Conservation (phyloP, 2,888 invertebrate genomes). For the Diogma glabrata region DNA sequence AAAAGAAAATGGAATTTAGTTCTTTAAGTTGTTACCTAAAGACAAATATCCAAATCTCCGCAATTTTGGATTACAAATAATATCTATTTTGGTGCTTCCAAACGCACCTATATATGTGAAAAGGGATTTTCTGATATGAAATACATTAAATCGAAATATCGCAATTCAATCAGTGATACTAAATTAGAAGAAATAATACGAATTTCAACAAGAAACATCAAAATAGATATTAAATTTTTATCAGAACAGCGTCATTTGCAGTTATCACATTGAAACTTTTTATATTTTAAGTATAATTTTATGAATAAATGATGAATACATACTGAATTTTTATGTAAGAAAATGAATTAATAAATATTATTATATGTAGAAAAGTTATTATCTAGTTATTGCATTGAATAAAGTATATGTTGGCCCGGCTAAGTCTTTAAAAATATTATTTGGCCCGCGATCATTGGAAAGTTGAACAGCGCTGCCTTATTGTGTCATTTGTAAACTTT, state of each 20-base stretch:
- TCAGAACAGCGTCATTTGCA: neutral
- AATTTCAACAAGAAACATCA: neutral
- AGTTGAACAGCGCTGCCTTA: slow-evolving; percentile 1
- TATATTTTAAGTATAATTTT: neutral
- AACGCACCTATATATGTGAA: slow-evolving; percentile 2
- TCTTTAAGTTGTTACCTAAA: neutral
- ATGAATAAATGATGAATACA: neutral
- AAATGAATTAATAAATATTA: neutral
- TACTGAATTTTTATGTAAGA: no score
- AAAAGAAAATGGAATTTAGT: no score
- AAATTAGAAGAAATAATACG: no score
- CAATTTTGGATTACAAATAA: neutral
- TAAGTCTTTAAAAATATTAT: neutral
- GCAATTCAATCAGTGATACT: no score
- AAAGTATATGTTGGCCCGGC: slow-evolving; percentile 1
- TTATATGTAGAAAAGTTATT: neutral
- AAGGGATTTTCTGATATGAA: slow-evolving; percentile 5
- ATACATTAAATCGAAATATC: no score
- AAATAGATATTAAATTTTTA: neutral
- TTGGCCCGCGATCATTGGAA: neutral
- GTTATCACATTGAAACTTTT: slow-evolving; percentile 1
- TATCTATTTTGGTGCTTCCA: neutral
- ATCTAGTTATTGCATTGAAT: slow-evolving; percentile 2
- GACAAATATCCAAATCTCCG: neutral
- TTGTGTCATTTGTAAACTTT: no score